Evolutionary conservation across 2,797 vertebrate genomes (phyloP), one percentile per base, ranked within the genome.

Genomic region (Notoglanidium macrostoma): DNA sequence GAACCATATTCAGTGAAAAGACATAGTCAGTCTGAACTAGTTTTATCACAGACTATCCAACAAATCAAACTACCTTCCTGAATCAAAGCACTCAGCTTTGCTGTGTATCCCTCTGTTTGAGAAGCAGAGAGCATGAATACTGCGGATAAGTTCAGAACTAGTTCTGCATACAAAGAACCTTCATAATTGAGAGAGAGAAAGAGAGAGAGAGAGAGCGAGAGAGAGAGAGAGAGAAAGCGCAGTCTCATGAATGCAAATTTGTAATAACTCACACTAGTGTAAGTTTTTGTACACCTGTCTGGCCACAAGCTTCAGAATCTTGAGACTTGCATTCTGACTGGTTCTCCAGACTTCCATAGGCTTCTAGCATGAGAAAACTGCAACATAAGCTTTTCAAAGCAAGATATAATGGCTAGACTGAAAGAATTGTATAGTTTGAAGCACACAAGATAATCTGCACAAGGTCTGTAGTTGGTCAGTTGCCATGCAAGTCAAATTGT

Each of bases 201-300:
- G 32, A 79, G 55, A 80, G 78, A 61, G 78, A 81, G 57, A 68
- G 63, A 83, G 80, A 49, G 40, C 29, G 12, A 15, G 57, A 63
- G 78, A 81, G 57, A 44, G 32, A 79, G 55, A 80, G 78, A 80
- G 78, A 63, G 57, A 44, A 21, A 68, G 29, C 19, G 23, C 29
- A 83, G 51, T 59, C 70, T 87, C 84, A 79, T 87, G 81, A 87
- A 86, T 86, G 78, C 70, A 55, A 81, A 87, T 81, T 89, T 70
- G n/a, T 54, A 68, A 70, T 83, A 83, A 68, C 65, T 68, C 21
- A 14, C 65, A 83, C 11, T 35, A 68, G 29, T 26, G 46, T 54
- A 68, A 83, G 81, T 67, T 83, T 65, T 29, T 65, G 57, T 19
- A 81, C 40, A 81, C 59, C 11, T 46, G 29, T 65, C 12, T 67